These are phyloP conservation scores for Indri indri DNA, from an alignment of 2,113 vertebrate species.

Conservation along the genomic window DNA sequence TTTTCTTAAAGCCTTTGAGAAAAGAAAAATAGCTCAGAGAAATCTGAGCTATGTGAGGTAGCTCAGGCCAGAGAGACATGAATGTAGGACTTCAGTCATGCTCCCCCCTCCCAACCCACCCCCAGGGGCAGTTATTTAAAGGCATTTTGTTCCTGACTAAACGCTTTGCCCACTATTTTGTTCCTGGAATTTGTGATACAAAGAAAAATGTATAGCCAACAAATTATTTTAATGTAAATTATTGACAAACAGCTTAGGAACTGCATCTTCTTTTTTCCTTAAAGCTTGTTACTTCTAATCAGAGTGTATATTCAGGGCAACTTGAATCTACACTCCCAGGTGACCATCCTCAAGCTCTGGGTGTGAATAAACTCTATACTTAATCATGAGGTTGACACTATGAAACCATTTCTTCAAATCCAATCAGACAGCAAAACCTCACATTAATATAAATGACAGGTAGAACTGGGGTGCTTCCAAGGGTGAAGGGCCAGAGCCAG, in stretches of 20 bases:
- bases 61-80: not conserved
- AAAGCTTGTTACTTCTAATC: not conserved
- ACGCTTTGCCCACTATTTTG: not conserved
- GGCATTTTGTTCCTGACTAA: not conserved
- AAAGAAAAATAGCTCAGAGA: not conserved
- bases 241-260: not conserved
- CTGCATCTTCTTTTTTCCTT: not conserved
- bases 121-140: not conserved
- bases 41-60: not conserved
- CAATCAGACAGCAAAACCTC: not conserved
- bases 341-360: not conserved
- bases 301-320: not conserved
- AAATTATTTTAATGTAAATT: not conserved
- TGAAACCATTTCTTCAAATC: constrained; percentile 21
- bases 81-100: not conserved
- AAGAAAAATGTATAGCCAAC: not conserved
- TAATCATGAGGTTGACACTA: not conserved
- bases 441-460: not conserved
- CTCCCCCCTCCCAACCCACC: not conserved
- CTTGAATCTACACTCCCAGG: not conserved
- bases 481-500: not conserved
- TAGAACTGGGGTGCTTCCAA: not conserved
- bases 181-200: not conserved
- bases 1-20: not conserved
- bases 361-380: not conserved